Evolutionary conservation across 2,113 vertebrate species (phyloP).

Genomic region (Setophaga kirtlandii): DNA sequence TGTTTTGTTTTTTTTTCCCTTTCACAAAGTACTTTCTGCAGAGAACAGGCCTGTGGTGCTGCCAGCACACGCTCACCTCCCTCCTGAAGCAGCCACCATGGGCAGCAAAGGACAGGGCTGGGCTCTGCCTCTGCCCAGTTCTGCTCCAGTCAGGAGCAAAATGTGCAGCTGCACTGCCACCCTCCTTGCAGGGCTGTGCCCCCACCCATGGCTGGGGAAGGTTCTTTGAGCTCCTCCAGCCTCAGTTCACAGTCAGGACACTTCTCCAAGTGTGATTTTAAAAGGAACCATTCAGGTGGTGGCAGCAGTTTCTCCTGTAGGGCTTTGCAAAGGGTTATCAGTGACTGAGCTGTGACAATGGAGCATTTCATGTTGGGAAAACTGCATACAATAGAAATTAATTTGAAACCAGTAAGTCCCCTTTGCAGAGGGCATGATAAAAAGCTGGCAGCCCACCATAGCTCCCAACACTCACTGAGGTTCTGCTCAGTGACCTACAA

Average conservation of each 20-base stretch:
- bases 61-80: neutral
- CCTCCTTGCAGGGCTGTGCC: neutral
- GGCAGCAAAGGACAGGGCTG: neutral
- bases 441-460: neutral
- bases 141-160: neutral
- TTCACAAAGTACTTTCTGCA: constrained; percentile 18
- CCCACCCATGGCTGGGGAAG: neutral
- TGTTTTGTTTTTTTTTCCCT: neutral
- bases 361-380: neutral
- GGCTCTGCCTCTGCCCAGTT: neutral
- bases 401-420: neutral
- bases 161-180: constrained; percentile 15
- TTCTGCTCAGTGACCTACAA: constrained; percentile 37
- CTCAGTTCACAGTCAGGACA: neutral
- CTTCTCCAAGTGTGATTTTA: neutral
- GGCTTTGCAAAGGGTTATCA: neutral
- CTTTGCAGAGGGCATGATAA: neutral
- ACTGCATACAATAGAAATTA: neutral
- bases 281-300: neutral
- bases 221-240: constrained; percentile 9
- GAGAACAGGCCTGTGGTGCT: neutral
- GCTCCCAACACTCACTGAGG: neutral
- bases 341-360: neutral
- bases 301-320: neutral
- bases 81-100: neutral